Evolutionary conservation across 2,888 invertebrate species (phyloP), one percentile per base, ranked within the genome.

Genomic region (Plebejus melissa): DNA sequence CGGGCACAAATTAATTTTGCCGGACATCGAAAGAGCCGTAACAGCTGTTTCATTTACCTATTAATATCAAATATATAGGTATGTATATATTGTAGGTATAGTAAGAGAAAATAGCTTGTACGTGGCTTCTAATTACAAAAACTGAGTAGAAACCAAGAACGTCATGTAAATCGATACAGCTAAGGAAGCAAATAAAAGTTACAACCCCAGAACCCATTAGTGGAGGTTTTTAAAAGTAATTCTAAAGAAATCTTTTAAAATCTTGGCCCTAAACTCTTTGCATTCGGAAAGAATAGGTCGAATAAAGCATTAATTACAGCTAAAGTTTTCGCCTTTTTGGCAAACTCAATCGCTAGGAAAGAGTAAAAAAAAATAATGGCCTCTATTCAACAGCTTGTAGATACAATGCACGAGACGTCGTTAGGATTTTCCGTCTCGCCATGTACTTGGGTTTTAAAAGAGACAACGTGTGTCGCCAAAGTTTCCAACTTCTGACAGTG

Each of bases 1-100:
- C 70, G 70, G 79, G 78, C 79, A 77, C 77, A 80, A 83, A 82
- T 82, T 81, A 83, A 82, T 81, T 81, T 81, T 80, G 80, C 81
- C 78, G 80, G 79, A 80, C 78, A 79, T 79, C 80, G 79, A 79
- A 80, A 78, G 79, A 80, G 79, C 80, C 79, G 81, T 82, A 82
- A 75, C 79, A 79, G 75, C 76, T 80, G 79, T 79, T 71, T 58
- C 50, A 75, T 75, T 75, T 46, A 46, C 46, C 11, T 2, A 32
- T 22, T 77, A 69, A 60, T 28, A 28, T 60, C 28, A 9, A 28
- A 28, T 9, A 9, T 11, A 22, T 58, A 54, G 54, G 9, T 11
- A 32, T 32, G 32, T 32, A 32, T 32, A 2, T 32, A 32, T 22
- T 22, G 22, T 22, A 22, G 22, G 22, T 32, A 32, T 32, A 32